Evolutionary conservation across 2,113 vertebrate species (phyloP).

Genomic region (Myotis lucifugus): DNA sequence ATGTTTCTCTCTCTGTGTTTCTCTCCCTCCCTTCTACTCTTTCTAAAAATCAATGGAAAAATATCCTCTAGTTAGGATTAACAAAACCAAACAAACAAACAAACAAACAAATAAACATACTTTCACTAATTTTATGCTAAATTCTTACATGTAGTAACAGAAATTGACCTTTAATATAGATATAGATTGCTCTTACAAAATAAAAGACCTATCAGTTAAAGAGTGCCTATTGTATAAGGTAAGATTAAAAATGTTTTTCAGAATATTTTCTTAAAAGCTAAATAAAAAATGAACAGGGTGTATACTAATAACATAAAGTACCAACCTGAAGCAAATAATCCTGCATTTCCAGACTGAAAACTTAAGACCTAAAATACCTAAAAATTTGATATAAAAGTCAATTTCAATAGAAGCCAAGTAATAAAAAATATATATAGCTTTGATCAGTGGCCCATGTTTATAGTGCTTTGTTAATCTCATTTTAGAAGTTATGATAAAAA

Average conservation of each 20-base stretch:
- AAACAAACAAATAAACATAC: too few relatives aligned
- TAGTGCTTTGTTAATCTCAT: not conserved
- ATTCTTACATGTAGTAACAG: not conserved
- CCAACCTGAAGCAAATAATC: conserved; percentile 19
- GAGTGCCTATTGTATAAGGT: not conserved
- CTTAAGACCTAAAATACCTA: not conserved
- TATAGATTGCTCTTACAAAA: conserved; percentile 31
- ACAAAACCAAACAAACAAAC: too few relatives aligned
- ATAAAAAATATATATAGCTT: conserved; percentile 42
- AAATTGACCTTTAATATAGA: conserved; percentile 25
- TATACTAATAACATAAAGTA: conserved; percentile 37
- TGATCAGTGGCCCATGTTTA: not conserved
- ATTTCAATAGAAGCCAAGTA: conserved; percentile 46
- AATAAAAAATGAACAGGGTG: conserved; percentile 34
- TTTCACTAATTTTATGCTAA: not conserved
- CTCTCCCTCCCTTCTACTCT: too few relatives aligned
- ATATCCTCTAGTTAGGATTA: too few relatives aligned
- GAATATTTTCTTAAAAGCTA: conserved; percentile 41
- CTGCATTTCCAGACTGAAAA: conserved; percentile 11
- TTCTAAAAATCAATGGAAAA: too few relatives aligned
- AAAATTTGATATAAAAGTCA: conserved; percentile 40
- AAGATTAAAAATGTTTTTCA: conserved; percentile 33
- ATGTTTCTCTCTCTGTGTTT: too few relatives aligned
- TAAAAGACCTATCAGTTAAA: not conserved
- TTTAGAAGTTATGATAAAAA: conserved; percentile 51